These are phyloP conservation scores for Hedya salicella DNA, from an alignment of 2,888 invertebrate genomes.

Conservation along the genomic window DNA sequence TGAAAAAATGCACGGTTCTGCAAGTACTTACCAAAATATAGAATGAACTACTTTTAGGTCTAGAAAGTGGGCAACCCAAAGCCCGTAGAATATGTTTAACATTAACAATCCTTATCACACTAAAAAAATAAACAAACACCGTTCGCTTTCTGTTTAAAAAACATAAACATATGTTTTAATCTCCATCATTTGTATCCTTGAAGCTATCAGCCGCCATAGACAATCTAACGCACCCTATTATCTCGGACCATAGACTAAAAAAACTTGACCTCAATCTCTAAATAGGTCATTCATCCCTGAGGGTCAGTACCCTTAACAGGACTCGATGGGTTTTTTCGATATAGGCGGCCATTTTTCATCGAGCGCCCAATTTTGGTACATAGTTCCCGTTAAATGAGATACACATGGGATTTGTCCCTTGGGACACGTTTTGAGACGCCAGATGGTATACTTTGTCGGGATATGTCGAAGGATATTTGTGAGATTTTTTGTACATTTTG, in stretches of 20 bases:
- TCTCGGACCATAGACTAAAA: conserved; percentile 49
- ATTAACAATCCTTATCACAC: not conserved
- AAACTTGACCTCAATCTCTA: conserved; percentile 76
- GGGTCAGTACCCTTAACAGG: conserved; percentile 83
- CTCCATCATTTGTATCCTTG: conserved; percentile 32
- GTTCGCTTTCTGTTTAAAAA: conserved; percentile 14
- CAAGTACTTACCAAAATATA: too few relatives aligned
- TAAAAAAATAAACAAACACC: not conserved
- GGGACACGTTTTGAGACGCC: conserved; percentile 53
- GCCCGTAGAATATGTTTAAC: too few relatives aligned
- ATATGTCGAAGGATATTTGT: conserved; percentile 20
- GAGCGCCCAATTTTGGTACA: conserved; percentile 75
- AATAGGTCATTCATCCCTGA: conserved; percentile 81
- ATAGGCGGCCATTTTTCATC: conserved; percentile 79
- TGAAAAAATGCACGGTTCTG: too few relatives aligned
- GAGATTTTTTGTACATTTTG: not conserved
- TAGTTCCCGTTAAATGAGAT: conserved; percentile 74
- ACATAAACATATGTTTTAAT: conserved; percentile 28
- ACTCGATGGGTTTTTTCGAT: conserved; percentile 73
- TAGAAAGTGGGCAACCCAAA: too few relatives aligned
- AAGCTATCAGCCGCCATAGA: conserved; percentile 33
- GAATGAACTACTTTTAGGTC: too few relatives aligned
- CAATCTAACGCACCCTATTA: conserved; percentile 43
- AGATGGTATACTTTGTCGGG: conserved; percentile 18
- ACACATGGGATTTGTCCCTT: conserved; percentile 52